Conservation (phyloP, 2,888 invertebrate genomes). For the Asteroscopus sphinx region DNA sequence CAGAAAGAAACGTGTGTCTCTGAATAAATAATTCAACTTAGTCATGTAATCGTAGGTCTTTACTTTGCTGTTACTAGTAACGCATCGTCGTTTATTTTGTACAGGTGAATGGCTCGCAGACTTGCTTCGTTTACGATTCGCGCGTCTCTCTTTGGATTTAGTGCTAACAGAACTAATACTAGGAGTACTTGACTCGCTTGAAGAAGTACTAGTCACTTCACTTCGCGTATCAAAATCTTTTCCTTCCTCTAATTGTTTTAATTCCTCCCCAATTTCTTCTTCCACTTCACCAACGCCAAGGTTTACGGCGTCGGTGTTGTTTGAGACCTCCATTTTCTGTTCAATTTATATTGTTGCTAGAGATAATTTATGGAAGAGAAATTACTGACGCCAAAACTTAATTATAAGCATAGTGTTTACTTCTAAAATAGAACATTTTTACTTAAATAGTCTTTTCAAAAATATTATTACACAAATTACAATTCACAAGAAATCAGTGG, state of each 20-base stretch:
- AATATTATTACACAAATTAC: conserved; percentile 40
- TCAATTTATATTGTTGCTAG: conserved; percentile 32
- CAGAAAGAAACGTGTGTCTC: conserved; percentile 98
- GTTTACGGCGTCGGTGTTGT: conserved; percentile 91
- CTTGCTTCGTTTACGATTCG: conserved; percentile 89
- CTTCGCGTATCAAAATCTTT: conserved; percentile 95
- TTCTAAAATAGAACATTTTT: conserved; percentile 15
- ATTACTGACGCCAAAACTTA: conserved; percentile 21
- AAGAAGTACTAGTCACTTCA: conserved; percentile 96
- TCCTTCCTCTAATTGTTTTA: conserved; percentile 93
- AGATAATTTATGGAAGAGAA: conserved; percentile 15
- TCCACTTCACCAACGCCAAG: conserved; percentile 92
- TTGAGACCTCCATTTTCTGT: conserved; percentile 86
- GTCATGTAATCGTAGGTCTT: conserved; percentile 96
- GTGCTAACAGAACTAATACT: conserved; percentile 94
- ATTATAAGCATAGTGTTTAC: conserved; percentile 27
- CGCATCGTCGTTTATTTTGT: conserved; percentile 78
- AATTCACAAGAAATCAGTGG: no score
- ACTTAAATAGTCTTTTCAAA: conserved; percentile 27
- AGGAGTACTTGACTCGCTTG: conserved; percentile 92
- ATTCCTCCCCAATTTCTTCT: conserved; percentile 94
- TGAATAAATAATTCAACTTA: conserved; percentile 97
- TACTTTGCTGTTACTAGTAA: conserved; percentile 77
- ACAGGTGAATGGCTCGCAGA: conserved; percentile 82
- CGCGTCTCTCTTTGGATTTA: conserved; percentile 90